Evolutionary conservation across 2,888 invertebrate species (phyloP), one percentile per base, ranked within the genome.

Genomic region (Muscina levida): DNA sequence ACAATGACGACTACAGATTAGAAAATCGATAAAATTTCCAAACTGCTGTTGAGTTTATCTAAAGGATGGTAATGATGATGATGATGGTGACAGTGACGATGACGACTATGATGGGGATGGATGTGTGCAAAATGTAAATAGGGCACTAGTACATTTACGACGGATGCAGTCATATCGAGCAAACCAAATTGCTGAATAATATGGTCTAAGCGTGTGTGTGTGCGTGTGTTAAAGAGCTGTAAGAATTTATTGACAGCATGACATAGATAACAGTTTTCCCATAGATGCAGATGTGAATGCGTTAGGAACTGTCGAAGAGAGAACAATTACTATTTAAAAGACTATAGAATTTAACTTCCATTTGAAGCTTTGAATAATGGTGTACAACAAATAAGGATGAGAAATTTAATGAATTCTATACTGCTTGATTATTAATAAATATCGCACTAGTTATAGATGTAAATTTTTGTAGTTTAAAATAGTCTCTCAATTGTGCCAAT

Each of bases 11-110:
- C 13, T 8, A 39, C 44, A 26, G 22, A 24, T 11, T 48, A 26
- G 46, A 74, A 81, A 81, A 81, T 81, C 81, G 74, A 81, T 81
- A 77, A 67, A 48, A 24, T 42, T 46, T 59, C 53, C 74, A 53
- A 77, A 73, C 71, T 72, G 72, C 77, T 81, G 74, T 74, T 68
- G 46, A 72, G 77, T 74, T 74, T 74, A 26, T 15, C 48, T 56
- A 26, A 57, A 73, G 72, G 57, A 77, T 77, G 48, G 66, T 68
- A 53, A 78, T n/a, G 44, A 11, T 46, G 11, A 24, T 56, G 51
- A 4, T 42, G 39, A 13, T 42, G 57, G 31, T 57, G 37, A 39
- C 17, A 1, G 15, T 39, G 17, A 42, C 22, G 42, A 57, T 57
- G n/a, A 37, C 37, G 4, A 4, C 37, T 37, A 37, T 37, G 37